Base-by-base conservation (phyloP, 2,797 vertebrate genomes). In the Argyrosomus regius region DNA sequence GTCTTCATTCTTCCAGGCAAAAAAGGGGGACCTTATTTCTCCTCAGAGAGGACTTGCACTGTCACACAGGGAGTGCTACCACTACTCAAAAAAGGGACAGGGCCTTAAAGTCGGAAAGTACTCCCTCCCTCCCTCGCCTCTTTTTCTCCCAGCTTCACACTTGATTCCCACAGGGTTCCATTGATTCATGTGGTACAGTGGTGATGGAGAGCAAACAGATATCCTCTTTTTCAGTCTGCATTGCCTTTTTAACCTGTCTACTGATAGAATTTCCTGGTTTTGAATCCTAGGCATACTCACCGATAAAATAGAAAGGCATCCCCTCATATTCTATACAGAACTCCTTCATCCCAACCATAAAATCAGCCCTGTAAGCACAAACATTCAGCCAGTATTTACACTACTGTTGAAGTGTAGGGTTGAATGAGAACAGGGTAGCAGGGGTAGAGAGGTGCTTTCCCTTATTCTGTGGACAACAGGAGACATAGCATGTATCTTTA, bases 131-230 rank as follows among this genome's bases (percentile, higher is more conserved):
- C 72, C 22, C 50, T 75, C 39, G 41, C 52, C 31, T 85, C 75
- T 69, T 72, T 86, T 83, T 85, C 85, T 86, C 71, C 65, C 81
- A 75, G 83, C 81, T 89, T 89, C 84, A 83, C 84, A 88, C 86
- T 86, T 87, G 84, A 91, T 94, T 94, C 91, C 91, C 90, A 87
- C 80, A 83, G 89, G 91, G 81, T 73, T 75, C 74, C 70, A 84
- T 74, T 89, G 89, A 95, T 93, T 94, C 88, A 87, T 90, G 85
- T 64, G 86, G 84, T 87, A 86, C 73, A 77, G 82, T 86, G 88
- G 91, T 86, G 88, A 88, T 87, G 79, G 75, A 86, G 81, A 80
- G 71, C 76, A 91, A 85, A 89, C 77, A 88, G 87, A 88, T 90
- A 87, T 78, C 80, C 72, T 77, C 75, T 82, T 85, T 86, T 74